phyloP scores from a whole-genome alignment of 2,797 vertebrate genomes.

The Lagorchestes hirsutus region DNA sequence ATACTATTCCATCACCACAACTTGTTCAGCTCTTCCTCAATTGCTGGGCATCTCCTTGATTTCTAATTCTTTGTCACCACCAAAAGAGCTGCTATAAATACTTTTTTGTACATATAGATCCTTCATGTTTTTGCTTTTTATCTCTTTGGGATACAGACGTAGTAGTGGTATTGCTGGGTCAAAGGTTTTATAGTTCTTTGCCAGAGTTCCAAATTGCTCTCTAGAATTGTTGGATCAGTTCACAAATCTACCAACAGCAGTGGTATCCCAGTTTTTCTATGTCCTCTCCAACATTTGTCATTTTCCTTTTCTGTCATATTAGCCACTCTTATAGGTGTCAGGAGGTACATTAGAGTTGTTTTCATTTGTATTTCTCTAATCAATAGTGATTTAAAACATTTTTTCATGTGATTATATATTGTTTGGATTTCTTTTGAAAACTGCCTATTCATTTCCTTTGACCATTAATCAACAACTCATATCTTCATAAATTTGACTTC shows the following conservation, averaged over 20 bases:
- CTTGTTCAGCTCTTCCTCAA: neutral
- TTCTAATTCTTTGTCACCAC: neutral
- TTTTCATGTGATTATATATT: neutral
- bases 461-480: too few species aligned
- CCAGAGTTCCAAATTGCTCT: neutral
- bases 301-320: neutral
- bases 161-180: neutral
- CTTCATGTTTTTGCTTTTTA: neutral
- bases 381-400: too few species aligned
- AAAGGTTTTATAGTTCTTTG: neutral
- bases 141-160: neutral
- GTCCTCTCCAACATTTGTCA: neutral
- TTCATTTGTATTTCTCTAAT: neutral
- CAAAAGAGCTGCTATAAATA: neutral
- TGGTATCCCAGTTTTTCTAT: neutral
- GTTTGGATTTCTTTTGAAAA: neutral
- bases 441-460: too few species aligned
- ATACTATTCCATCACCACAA: neutral
- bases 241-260: neutral
- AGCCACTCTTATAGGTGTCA: too few species aligned
- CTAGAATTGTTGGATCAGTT: neutral
- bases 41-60: neutral
- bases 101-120: neutral
- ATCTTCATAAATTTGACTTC: too few species aligned
- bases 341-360: neutral